phyloP scores from a whole-genome alignment of 1,140 invertebrate species.

The Aphelinus atriplicis region DNA sequence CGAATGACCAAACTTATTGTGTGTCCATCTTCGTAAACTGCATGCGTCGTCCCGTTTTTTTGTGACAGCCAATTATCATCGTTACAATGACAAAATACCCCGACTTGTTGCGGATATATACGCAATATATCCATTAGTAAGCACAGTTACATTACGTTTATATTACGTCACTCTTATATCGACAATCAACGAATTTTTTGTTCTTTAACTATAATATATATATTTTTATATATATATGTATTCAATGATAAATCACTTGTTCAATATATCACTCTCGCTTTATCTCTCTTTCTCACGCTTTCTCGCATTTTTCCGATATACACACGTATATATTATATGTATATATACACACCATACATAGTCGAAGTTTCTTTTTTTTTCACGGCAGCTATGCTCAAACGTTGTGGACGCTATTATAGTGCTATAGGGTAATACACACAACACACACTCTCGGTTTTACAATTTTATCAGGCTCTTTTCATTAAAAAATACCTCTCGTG shows the following conservation, averaged over 20 bases:
- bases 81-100: conserved; percentile 31
- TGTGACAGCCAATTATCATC: conserved; percentile 34
- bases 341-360: conserved; percentile 25
- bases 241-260: conserved; percentile 7
- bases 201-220: conserved; percentile 20
- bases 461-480: conserved; percentile 31
- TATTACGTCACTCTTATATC: conserved; percentile 33
- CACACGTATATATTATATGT: too few relatives aligned
- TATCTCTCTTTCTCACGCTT: not conserved
- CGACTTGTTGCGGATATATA: conserved; percentile 31
- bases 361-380: conserved; percentile 10
- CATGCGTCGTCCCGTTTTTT: conserved; percentile 29
- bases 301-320: conserved; percentile 29
- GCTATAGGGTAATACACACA: conserved; percentile 13
- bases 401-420: conserved; percentile 36
- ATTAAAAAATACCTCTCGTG: conserved; percentile 40
- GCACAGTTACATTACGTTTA: conserved; percentile 37
- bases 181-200: conserved; percentile 37
- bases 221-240: conserved; percentile 1
- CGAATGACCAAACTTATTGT: conserved; percentile 25
- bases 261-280: conserved; percentile 18
- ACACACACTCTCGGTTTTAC: conserved; percentile 29
- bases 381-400: conserved; percentile 29
- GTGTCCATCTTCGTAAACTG: conserved; percentile 37
- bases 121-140: conserved; percentile 29